Percentiles rank a stretch among this genome's conserved stretches.
Conservation (phyloP, 2,888 invertebrate genomes). For the Tinea pellionella region DNA sequence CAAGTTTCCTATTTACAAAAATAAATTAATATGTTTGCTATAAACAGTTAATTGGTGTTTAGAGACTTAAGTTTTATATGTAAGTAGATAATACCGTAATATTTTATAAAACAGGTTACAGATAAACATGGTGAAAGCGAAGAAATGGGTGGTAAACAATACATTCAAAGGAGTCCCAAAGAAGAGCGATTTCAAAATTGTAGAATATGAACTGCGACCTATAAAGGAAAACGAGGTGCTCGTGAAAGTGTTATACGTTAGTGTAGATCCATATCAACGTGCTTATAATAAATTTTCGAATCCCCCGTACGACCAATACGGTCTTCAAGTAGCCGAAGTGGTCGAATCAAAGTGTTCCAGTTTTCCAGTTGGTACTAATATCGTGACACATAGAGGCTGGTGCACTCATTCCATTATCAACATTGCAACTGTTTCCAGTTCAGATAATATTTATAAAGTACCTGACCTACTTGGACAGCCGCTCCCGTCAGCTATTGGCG, state of each 20-base stretch:
- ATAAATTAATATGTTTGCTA: no score
- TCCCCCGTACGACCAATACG: conserved; percentile 34
- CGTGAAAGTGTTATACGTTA: conserved; percentile 32
- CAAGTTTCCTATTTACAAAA: no score
- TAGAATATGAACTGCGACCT: conserved; percentile 70
- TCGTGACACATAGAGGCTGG: conserved; percentile 76
- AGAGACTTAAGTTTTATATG: no score
- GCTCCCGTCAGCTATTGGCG: conserved; percentile 68
- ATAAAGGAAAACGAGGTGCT: conserved; percentile 65
- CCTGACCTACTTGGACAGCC: conserved; percentile 65
- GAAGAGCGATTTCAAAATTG: conserved; percentile 63
- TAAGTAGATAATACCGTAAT: background rate
- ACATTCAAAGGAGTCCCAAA: conserved; percentile 70
- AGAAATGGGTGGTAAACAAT: conserved; percentile 66
- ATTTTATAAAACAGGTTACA: background rate
- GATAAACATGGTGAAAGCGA: conserved; percentile 52
- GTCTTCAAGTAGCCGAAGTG: conserved; percentile 44
- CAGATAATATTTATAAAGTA: conserved; percentile 33
- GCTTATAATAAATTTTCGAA: conserved; percentile 22
- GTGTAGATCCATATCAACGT: conserved; percentile 36
- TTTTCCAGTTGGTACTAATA: conserved; percentile 70
- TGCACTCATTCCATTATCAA: conserved; percentile 53
- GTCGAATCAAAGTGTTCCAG: conserved; percentile 70
- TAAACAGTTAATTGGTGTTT: no score
- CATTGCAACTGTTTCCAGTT: conserved; percentile 17